Evolutionary conservation across 1,140 invertebrate genomes (phyloP).

Genomic region (Drosophila kohkoa): DNA sequence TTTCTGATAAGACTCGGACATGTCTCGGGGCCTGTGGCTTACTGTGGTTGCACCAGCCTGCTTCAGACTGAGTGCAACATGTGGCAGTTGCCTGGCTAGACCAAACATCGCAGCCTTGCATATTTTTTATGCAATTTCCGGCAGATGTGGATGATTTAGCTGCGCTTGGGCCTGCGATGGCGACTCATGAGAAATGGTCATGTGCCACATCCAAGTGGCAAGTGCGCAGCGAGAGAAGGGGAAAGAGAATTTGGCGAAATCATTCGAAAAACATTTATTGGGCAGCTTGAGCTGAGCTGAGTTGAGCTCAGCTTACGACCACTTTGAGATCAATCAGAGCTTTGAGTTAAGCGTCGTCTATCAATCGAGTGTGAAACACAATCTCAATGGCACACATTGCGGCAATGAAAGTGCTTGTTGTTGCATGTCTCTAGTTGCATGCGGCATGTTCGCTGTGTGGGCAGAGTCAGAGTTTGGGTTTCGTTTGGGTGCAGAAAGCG

Average conservation of each 20-base stretch:
- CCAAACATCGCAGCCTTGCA: conserved; percentile 58
- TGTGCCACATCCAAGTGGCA: conserved; percentile 45
- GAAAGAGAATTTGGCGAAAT: conserved; percentile 8
- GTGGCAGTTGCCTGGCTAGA: conserved; percentile 37
- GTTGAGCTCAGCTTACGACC: neutral
- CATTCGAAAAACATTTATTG: conserved; percentile 38
- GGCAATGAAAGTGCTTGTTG: conserved; percentile 57
- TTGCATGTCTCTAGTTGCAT: conserved; percentile 8
- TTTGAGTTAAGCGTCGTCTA: neutral
- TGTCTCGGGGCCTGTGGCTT: conserved; percentile 49
- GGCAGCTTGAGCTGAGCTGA: neutral
- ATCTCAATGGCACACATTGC: conserved; percentile 40
- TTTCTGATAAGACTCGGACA: conserved; percentile 51
- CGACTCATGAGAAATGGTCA: conserved; percentile 67
- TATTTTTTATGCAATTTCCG: conserved; percentile 82
- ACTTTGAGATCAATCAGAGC: neutral
- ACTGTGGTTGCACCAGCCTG: conserved; percentile 36
- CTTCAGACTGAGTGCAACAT: conserved; percentile 46
- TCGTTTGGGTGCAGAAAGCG: conserved; percentile 53
- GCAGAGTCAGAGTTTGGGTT: conserved; percentile 18
- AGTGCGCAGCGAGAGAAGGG: neutral
- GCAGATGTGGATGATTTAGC: conserved; percentile 81
- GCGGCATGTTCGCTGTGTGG: conserved; percentile 33
- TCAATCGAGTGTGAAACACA: conserved; percentile 31
- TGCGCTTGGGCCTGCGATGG: conserved; percentile 39